Conservation (phyloP, 2,113 vertebrate genomes). For the Empidonax alnorum region DNA sequence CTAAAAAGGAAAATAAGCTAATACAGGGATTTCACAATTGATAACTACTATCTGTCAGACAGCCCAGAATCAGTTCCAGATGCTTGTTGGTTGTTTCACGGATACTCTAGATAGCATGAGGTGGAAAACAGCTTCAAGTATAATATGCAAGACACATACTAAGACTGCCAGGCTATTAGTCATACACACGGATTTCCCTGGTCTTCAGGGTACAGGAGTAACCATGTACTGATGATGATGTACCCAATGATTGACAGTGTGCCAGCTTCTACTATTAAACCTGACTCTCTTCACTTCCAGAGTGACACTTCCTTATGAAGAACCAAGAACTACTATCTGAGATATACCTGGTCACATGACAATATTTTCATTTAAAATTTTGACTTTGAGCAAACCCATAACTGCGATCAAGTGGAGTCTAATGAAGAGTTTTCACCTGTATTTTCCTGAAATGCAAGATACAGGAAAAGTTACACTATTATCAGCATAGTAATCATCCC, state of each 20-base stretch:
- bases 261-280: background rate
- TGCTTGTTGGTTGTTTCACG: background rate
- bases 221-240: background rate
- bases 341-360: background rate
- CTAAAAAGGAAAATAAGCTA: background rate
- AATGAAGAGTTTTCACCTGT: background rate
- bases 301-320: background rate
- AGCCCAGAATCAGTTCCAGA: background rate
- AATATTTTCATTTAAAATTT: background rate
- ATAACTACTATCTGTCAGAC: background rate
- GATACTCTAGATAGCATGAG: background rate
- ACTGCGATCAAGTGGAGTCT: background rate
- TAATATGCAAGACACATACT: background rate
- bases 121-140: background rate
- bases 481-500: background rate
- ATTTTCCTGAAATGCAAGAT: background rate
- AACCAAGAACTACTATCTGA: background rate
- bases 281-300: background rate
- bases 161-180: background rate
- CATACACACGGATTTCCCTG: fast-evolving
- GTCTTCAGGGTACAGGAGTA: background rate
- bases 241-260: background rate
- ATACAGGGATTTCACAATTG: background rate
- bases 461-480: background rate
- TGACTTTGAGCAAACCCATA: background rate